Conservation (phyloP, 2,888 invertebrate species). For the Cremastinae sp. region DNA sequence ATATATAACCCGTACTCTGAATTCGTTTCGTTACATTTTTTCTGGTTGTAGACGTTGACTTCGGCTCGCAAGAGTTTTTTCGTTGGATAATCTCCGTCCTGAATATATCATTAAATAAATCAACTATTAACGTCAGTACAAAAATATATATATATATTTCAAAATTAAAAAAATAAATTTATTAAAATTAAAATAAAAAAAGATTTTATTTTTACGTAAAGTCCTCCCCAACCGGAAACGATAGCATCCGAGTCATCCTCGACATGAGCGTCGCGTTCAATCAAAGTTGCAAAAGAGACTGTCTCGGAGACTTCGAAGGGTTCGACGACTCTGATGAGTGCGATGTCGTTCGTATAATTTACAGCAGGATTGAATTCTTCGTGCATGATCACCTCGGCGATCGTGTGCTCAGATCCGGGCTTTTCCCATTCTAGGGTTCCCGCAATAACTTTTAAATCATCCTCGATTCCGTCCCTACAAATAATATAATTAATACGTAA, state of each 20-base stretch:
- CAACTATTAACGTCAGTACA: background rate
- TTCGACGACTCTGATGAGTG: constrained; percentile 65
- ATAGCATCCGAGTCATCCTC: constrained; percentile 62
- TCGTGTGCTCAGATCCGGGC: constrained; percentile 39
- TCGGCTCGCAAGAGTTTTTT: constrained; percentile 81
- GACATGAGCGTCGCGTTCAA: constrained; percentile 70
- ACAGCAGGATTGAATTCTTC: background rate
- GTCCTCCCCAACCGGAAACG: constrained; percentile 74
- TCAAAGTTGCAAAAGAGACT: constrained; percentile 80
- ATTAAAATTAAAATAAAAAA: constrained; percentile 1
- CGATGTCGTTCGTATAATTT: constrained; percentile 71
- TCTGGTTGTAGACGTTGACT: constrained; percentile 82
- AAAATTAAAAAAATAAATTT: background rate
- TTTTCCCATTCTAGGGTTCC: background rate
- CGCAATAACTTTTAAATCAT: background rate
- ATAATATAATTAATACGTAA: background rate
- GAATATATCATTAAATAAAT: constrained; percentile 6
- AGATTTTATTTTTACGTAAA: constrained; percentile 67
- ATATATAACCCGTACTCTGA: constrained; percentile 25
- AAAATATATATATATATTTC: background rate
- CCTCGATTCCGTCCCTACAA: constrained; percentile 1
- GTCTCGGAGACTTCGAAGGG: constrained; percentile 79
- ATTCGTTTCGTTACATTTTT: constrained; percentile 78
- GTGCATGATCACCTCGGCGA: constrained; percentile 58
- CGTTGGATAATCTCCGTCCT: constrained; percentile 69